A percentile compares a stretch with the other conserved stretches of the same genome.
Evolutionary conservation across 1,140 invertebrate genomes (phyloP).

Genomic region (Saccostrea glomerata): DNA sequence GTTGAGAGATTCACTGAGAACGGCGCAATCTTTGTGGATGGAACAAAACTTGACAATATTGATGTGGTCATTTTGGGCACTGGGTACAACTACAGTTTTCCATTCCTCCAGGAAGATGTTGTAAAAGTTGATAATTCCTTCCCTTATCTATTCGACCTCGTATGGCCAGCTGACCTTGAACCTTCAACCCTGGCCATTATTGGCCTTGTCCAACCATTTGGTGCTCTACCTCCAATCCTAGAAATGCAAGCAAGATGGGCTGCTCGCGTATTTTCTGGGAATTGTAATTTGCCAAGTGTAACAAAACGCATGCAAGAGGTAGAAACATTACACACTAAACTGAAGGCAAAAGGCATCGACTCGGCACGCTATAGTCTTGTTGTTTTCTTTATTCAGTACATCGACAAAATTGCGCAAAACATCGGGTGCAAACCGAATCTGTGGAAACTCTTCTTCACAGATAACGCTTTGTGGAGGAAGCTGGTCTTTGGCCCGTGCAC

Average conservation of each 20-base stretch:
- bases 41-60: constrained; percentile 64
- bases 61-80: constrained; percentile 71
- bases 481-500: constrained; percentile 75
- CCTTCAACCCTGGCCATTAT: constrained; percentile 79
- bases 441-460: constrained; percentile 57
- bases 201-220: constrained; percentile 81
- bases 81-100: constrained; percentile 68
- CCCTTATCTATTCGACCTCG: constrained; percentile 79
- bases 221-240: constrained; percentile 79
- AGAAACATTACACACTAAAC: constrained; percentile 48
- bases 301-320: constrained; percentile 40
- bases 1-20: constrained; percentile 71
- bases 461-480: constrained; percentile 55
- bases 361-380: constrained; percentile 58
- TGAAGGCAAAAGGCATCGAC: constrained; percentile 57
- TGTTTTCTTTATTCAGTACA: constrained; percentile 62
- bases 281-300: constrained; percentile 48
- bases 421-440: constrained; percentile 60
- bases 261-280: constrained; percentile 57
- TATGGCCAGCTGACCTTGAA: constrained; percentile 78
- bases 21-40: constrained; percentile 77
- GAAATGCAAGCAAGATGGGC: constrained; percentile 80
- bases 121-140: constrained; percentile 69
- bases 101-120: constrained; percentile 66
- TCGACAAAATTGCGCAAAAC: constrained; percentile 56